phyloP scores from a whole-genome alignment of 53 echinoderm and acorn worm genomes.

The Echinarachnius parma region DNA sequence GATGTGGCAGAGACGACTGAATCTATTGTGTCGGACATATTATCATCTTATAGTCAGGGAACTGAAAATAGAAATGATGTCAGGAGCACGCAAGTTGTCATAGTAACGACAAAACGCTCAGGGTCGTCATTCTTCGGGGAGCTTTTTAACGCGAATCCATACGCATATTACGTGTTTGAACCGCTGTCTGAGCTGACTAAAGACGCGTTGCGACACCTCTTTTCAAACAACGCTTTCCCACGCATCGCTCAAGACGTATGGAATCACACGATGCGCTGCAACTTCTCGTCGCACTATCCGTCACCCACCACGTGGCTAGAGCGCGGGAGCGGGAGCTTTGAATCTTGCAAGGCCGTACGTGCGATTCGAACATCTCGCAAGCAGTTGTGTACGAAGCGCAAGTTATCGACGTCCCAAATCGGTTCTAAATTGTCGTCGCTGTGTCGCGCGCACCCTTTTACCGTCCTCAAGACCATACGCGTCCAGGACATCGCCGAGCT shows the following conservation, averaged over 20 bases:
- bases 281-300: constrained; percentile 11
- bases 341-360: constrained; percentile 9
- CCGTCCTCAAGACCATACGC: constrained; percentile 75
- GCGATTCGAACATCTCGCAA: not conserved
- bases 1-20: too few species aligned
- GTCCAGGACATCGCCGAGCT: constrained; percentile 48
- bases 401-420: not conserved
- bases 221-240: not conserved
- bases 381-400: constrained; percentile 25
- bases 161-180: constrained; percentile 67
- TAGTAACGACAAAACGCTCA: constrained; percentile 69
- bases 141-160: constrained; percentile 64
- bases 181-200: constrained; percentile 35
- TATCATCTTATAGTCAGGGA: too few species aligned
- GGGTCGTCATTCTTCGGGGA: constrained; percentile 88
- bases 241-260: not conserved
- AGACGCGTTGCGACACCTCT: not conserved
- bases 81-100: constrained; percentile 22
- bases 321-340: not conserved
- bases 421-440: constrained; percentile 3
- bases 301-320: not conserved
- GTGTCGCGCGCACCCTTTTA: constrained; percentile 17
- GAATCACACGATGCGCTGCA: constrained; percentile 41
- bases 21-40: too few species aligned
- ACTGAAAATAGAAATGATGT: too few species aligned